Evolutionary conservation across 2,888 invertebrate genomes (phyloP).

Genomic region (Drosophila atroscutellata): DNA sequence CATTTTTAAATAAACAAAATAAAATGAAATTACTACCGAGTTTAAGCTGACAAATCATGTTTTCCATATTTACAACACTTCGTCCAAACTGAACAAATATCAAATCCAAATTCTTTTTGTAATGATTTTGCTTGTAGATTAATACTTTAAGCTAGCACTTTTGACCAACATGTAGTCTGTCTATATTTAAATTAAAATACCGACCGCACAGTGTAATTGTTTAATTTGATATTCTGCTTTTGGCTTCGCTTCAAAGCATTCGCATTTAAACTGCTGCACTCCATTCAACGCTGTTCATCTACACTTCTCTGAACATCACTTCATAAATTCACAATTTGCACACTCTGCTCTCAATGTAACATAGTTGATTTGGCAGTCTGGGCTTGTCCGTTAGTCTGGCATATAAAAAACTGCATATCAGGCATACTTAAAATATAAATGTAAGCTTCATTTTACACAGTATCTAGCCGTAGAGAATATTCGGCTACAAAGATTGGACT

Average conservation of each 20-base stretch:
- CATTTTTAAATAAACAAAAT: neutral
- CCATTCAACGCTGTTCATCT: slow-evolving; percentile 7
- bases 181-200: slow-evolving; percentile 1
- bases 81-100: neutral
- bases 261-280: slow-evolving; percentile 18
- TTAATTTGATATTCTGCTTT: slow-evolving; percentile 28
- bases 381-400: neutral
- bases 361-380: neutral
- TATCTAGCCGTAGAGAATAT: neutral
- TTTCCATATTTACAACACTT: neutral
- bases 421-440: neutral
- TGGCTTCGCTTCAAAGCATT: slow-evolving; percentile 11
- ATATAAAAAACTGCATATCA: neutral
- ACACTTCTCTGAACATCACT: slow-evolving; percentile 12
- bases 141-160: neutral
- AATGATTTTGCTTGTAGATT: neutral
- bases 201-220: slow-evolving; percentile 31
- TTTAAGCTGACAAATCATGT: neutral
- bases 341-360: neutral
- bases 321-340: slow-evolving; percentile 20
- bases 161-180: neutral
- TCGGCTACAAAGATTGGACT: neutral
- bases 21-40: neutral
- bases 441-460: neutral
- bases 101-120: neutral